Conservation (phyloP, 53 echinoderm and acorn worm genomes). For the Echinarachnius parma region DNA sequence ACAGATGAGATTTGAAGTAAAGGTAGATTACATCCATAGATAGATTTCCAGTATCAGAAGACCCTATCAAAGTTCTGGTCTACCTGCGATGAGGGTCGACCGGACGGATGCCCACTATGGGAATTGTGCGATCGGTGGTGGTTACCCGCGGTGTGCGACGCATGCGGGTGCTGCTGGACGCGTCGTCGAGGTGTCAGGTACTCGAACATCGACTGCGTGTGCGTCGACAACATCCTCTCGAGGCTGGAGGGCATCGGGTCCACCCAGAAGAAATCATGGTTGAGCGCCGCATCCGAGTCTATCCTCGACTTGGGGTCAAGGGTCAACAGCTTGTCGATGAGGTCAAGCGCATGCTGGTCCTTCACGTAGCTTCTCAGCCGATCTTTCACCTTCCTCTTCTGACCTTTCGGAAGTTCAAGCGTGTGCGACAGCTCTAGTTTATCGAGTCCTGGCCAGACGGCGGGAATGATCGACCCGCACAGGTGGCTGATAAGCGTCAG, state of each 20-base stretch:
- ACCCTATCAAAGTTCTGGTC: constrained; percentile 32
- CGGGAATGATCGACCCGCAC: constrained; percentile 82
- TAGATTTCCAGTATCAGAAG: constrained; percentile 10
- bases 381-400: constrained; percentile 91
- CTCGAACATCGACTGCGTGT: constrained; percentile 97
- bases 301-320: constrained; percentile 75
- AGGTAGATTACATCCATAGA: too few species aligned
- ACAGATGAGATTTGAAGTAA: too few species aligned
- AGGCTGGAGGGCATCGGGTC: constrained; percentile 87
- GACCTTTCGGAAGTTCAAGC: constrained; percentile 83
- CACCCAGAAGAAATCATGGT: constrained; percentile 97
- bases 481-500: constrained; percentile 87
- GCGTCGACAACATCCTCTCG: constrained; percentile 72
- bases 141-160: not conserved
- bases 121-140: constrained; percentile 9
- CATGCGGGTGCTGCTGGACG: constrained; percentile 55
- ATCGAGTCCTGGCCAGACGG: constrained; percentile 78
- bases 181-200: constrained; percentile 76
- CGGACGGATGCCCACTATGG: constrained; percentile 8
- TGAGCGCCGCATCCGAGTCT: constrained; percentile 74
- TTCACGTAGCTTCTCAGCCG: constrained; percentile 86
- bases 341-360: constrained; percentile 89
- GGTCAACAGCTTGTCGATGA: constrained; percentile 82
- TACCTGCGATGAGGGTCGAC: constrained; percentile 1
- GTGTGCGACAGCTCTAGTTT: constrained; percentile 85